Conservation (phyloP, 2,888 invertebrate genomes). For the Adineta ricciae region DNA sequence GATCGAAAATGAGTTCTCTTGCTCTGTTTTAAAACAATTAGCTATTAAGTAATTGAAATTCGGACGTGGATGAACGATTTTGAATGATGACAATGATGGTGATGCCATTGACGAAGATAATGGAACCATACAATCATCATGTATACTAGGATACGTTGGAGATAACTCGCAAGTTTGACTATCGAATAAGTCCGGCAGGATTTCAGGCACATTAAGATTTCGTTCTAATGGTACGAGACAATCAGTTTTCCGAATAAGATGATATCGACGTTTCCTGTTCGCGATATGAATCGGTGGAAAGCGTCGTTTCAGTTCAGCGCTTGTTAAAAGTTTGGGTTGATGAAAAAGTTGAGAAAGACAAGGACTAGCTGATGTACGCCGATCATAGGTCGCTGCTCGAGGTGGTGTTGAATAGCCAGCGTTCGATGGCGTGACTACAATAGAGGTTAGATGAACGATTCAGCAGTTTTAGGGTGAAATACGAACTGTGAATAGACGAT, state of each 20-base stretch:
- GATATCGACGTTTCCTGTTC: not conserved
- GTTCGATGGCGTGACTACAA: not conserved
- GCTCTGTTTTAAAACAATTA: not conserved
- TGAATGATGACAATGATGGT: not conserved
- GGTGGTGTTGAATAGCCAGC: not conserved
- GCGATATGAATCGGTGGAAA: not conserved
- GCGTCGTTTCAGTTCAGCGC: not conserved
- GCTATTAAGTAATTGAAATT: not conserved
- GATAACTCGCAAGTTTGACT: not conserved
- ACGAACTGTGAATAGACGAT: not conserved
- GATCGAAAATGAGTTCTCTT: not conserved
- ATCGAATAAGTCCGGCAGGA: not conserved
- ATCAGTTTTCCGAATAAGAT: not conserved
- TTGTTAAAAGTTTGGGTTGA: not conserved
- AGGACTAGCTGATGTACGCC: not conserved
- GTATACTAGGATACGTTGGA: not conserved
- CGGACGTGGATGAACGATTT: not conserved
- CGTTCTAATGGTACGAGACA: not conserved
- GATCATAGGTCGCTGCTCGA: not conserved
- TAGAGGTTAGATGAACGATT: not conserved
- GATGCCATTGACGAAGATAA: not conserved
- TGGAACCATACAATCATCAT: not conserved
- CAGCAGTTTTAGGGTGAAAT: not conserved
- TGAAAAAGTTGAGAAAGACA: not conserved
- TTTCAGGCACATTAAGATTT: not conserved